Base-by-base conservation (phyloP, 1,140 invertebrate genomes). In the Neodiprion lecontei region DNA sequence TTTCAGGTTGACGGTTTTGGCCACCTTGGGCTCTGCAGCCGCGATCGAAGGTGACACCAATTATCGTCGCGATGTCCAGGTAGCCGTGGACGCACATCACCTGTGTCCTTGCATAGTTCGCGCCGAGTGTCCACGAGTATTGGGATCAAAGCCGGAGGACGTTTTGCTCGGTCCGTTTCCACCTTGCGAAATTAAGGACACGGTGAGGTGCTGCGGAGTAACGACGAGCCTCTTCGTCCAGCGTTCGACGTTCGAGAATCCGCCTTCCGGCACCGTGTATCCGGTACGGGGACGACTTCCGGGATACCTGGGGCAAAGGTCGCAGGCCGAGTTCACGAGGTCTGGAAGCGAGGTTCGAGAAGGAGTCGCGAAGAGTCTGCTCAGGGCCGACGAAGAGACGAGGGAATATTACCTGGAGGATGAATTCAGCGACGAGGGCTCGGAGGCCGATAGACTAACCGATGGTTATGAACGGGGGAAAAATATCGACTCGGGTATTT, bases 91-190 rank as follows among this genome's bases (percentile, higher is more conserved):
- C 50, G 50, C 10, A 53, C 17, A 21, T 21, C 17, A 21, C 53
- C 9, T 68, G 11, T 68, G 67, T 68, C 67, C 67, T 68, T 68
- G 67, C 67, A 21, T 68, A 21, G 17, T 68, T 9, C 67, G n/a
- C 28, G 17, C 9, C 9, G 67, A 68, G 1, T 68, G 67, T 21
- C 67, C 67, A 21, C 9, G 28, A 40, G 17, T 68, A 1, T 68
- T 68, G 9, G 67, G 67, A 9, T 68, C 67, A 9, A 17, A 21
- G 67, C 67, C 67, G 28, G 11, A 68, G 28, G 67, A 68, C 67
- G 28, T 11, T 11, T 10, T 21, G 1, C 67, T 68, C 10, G 67
- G 67, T 14, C 17, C 67, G 11, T 68, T 68, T 21, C 21, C 67
- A 10, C 10, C 67, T 9, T 68, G 67, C 67, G 9, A 21, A 21